A percentile compares a stretch with the other conserved stretches of the same genome.
These are phyloP conservation scores for Columba janthina DNA, from an alignment of 2,113 vertebrate species.

Conservation along the genomic window DNA sequence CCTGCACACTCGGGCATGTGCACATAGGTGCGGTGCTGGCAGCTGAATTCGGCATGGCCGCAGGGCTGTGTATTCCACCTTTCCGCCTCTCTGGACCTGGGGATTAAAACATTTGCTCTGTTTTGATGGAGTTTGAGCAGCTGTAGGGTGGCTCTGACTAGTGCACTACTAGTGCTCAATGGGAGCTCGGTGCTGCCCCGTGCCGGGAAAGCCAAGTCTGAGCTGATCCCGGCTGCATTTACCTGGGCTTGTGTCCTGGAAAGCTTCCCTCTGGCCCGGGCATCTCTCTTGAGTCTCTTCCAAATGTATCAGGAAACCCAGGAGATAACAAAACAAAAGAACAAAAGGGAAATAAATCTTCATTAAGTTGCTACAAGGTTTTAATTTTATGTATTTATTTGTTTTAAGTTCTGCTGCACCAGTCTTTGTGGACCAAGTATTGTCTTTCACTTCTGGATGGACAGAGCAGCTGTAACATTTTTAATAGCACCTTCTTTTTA, in stretches of 20 bases:
- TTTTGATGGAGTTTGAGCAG: background rate
- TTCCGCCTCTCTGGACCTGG: background rate
- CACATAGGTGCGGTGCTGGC: background rate
- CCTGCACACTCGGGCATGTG: background rate
- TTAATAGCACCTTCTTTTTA: background rate
- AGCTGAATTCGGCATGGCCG: accelerated
- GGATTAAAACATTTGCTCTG: background rate
- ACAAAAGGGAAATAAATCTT: background rate
- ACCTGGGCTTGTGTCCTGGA: too few species aligned
- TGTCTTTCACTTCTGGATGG: background rate
- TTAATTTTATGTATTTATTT: background rate
- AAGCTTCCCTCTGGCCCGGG: too few species aligned
- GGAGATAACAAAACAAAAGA: background rate
- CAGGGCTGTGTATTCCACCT: background rate
- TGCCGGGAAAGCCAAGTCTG: background rate
- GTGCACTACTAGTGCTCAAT: background rate
- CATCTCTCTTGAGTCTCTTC: background rate
- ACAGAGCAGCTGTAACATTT: background rate
- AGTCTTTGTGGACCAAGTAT: background rate
- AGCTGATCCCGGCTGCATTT: background rate
- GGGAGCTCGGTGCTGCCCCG: too few species aligned
- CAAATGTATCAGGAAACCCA: background rate
- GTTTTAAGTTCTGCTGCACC: background rate
- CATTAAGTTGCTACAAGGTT: background rate
- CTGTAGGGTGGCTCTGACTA: background rate